Evolutionary conservation across 64 coral and sea anemone species (phyloP), one percentile per base, ranked within the genome.

Genomic region (Montipora sp.): DNA sequence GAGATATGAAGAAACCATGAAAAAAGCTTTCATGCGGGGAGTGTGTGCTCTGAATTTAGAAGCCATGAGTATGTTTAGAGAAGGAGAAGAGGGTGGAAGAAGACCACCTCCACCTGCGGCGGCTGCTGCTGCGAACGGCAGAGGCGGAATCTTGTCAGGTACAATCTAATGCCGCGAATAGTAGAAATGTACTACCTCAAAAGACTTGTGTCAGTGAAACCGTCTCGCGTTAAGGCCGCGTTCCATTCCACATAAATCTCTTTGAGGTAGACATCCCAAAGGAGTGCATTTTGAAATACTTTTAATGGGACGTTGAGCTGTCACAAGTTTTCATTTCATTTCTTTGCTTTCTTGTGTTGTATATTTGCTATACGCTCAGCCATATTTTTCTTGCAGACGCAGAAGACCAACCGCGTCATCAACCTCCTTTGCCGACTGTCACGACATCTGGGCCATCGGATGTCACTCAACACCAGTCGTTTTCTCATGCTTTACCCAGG

Each of bases 1-100:
- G 19, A 79, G 83, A 22, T 98, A 98, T 89, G 96, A 98, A 80
- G 96, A 98, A 81, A 98, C 96, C 2, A 98, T 98, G 96, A 98
- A 98, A 81, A 98, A 98, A 70, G 96, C 96, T 7, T 98, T 98
- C 43, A 98, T 98, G 96, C 66, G 96, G 24, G 96, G 96, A 83
- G 96, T 98, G 14, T 98, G 96, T 89, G 96, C 96, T n/a, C 78
- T 98, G 59, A 98, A 98, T 43, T 88, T 98, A 2, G 96, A 98
- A 59, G 96, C 96, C 70, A 98, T 98, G 96, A 95, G 87, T 2
- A 98, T 98, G 96, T 98, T 98, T 55, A 75, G 96, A 55, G 95
- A 93, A 79, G 94, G 92, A 48, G 88, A 92, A 79, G 96, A 98
- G 36, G 94, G 90, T 43, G 94, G 81, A 43, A 82, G 87, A 84